Percentiles rank a stretch among this genome's conserved stretches.
Conservation (phyloP, 2,113 vertebrate species). For the Solea senegalensis region DNA sequence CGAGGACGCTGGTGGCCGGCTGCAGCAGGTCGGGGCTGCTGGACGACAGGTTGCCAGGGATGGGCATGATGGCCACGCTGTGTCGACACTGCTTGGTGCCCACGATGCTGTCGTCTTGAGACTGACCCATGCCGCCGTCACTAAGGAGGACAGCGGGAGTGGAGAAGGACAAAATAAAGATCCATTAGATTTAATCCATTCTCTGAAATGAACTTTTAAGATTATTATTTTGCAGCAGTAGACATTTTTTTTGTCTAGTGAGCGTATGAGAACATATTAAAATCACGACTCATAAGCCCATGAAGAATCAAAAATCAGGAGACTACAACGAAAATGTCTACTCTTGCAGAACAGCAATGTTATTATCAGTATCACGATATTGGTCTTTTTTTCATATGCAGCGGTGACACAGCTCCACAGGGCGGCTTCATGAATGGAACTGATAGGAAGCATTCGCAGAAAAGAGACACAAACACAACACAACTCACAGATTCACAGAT, state of each 20-base stretch:
- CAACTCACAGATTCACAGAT: slow-evolving; percentile 18
- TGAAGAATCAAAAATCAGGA: not conserved
- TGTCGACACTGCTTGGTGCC: slow-evolving; percentile 94
- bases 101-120: slow-evolving; percentile 97
- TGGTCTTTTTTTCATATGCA: slow-evolving; percentile 41
- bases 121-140: slow-evolving; percentile 91
- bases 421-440: slow-evolving; percentile 22
- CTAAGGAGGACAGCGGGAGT: slow-evolving; percentile 72
- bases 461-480: slow-evolving; percentile 10
- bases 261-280: slow-evolving; percentile 3
- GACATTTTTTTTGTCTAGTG: slow-evolving; percentile 8
- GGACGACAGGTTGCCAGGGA: slow-evolving; percentile 91
- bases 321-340: slow-evolving; percentile 52
- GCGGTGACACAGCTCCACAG: slow-evolving; percentile 30
- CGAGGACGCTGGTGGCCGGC: slow-evolving; percentile 89
- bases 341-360: slow-evolving; percentile 30
- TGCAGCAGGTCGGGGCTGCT: slow-evolving; percentile 96
- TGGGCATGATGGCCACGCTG: slow-evolving; percentile 96
- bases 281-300: slow-evolving; percentile 15
- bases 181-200: not conserved
- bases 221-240: slow-evolving; percentile 26
- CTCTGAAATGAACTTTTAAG: not conserved
- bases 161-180: not conserved
- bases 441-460: slow-evolving; percentile 40
- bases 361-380: slow-evolving; percentile 19